These are phyloP conservation scores for Syngnathus floridae DNA, from an alignment of 2,113 vertebrate species.

Conservation along the genomic window DNA sequence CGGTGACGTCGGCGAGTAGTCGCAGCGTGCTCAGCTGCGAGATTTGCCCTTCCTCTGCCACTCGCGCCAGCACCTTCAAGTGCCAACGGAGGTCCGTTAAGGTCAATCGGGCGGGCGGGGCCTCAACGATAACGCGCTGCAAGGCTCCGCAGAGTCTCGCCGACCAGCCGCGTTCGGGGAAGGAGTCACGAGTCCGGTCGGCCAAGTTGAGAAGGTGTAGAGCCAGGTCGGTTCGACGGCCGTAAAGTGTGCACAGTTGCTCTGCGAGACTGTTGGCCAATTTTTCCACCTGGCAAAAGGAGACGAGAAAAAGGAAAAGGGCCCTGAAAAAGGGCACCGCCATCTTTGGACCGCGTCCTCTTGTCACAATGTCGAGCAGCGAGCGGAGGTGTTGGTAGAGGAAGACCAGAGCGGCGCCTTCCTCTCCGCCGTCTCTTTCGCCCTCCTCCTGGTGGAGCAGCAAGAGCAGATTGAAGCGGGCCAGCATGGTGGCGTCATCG, in stretches of 20 bases:
- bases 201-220: constrained; percentile 78
- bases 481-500: constrained; percentile 72
- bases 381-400: constrained; percentile 72
- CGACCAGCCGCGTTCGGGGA: constrained; percentile 66
- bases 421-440: constrained; percentile 58
- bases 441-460: constrained; percentile 75
- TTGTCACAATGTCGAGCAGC: constrained; percentile 67
- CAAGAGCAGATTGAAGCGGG: constrained; percentile 74
- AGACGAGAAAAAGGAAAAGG: constrained; percentile 70
- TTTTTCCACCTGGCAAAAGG: constrained; percentile 62
- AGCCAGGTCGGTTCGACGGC: constrained; percentile 65
- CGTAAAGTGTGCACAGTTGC: constrained; percentile 72
- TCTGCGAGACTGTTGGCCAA: constrained; percentile 53
- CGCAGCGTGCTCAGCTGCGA: constrained; percentile 56
- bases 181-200: constrained; percentile 57
- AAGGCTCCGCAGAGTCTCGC: constrained; percentile 60
- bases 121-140: constrained; percentile 61
- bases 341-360: constrained; percentile 51
- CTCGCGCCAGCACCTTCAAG: constrained; percentile 72
- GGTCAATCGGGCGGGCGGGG: constrained; percentile 32
- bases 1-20: constrained; percentile 65
- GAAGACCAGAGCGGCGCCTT: constrained; percentile 60
- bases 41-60: constrained; percentile 68
- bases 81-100: constrained; percentile 70
- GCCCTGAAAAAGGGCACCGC: constrained; percentile 76